Evolutionary conservation across 2,888 invertebrate species (phyloP), one percentile per base, ranked within the genome.

Genomic region (Limulus polyphemus): DNA sequence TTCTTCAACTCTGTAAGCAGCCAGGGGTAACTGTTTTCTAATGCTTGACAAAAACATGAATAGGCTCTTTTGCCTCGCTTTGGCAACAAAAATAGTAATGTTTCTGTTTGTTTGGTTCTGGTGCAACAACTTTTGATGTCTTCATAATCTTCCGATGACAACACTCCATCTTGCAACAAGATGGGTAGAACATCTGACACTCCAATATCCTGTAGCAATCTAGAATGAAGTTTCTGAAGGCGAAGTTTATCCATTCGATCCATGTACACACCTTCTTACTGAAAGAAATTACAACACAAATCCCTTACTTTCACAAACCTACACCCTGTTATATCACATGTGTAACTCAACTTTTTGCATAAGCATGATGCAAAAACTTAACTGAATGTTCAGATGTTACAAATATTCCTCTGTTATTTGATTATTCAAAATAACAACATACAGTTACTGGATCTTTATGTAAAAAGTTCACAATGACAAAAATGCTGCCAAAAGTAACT

Each of bases 21-120:
- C 58, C 58, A 58, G 13, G 32, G n/a, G 9, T 58, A 58, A 50
- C 47, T 58, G 13, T 58, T 50, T 12, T 48, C 50, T 7, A 58
- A 46, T 32, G 49, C 58, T 58, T 50, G 17, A 16, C 49, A 17
- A 50, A 58, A 58, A 16, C 16, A 16, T 10, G 16, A 32, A 17
- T 49, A 58, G 49, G 58, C 58, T 17, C 16, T 16, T 32, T 32
- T 32, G 17, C 50, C 58, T 49, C 50, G n/a, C 11, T 14, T 48
- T 14, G 58, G 49, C 17, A 58, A 17, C 12, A 58, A n/a, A 13
- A 47, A 17, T 1, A 58, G 49, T 17, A 58, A 58, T 17, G 50
- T 49, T 17, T 58, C 50, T 14, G 50, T 50, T 49, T 49, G 49
- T 11, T 16, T 50, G 16, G 49, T 58, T 49, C 50, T 50, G 4